A percentile compares a stretch with the other conserved stretches of the same genome.
Conservation (phyloP, 2,113 vertebrate genomes). For the Aphelocoma coerulescens region DNA sequence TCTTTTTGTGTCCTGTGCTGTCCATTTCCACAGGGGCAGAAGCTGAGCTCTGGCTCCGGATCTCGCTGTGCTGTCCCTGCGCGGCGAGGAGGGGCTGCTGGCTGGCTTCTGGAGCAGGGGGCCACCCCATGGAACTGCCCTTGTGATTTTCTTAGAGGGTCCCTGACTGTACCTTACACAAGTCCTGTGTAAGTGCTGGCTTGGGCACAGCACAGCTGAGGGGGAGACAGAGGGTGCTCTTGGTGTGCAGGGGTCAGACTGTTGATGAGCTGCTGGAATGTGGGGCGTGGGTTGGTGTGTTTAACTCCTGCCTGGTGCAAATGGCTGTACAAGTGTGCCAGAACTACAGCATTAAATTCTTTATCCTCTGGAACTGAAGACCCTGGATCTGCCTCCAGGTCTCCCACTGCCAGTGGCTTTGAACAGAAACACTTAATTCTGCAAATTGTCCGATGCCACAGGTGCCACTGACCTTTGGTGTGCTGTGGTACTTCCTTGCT, state of each 20-base stretch:
- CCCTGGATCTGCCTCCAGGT: background rate
- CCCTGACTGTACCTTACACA: background rate
- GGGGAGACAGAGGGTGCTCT: fast-evolving
- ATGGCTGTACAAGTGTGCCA: background rate
- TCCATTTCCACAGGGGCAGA: too few relatives aligned
- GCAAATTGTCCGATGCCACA: fast-evolving
- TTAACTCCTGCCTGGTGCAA: background rate
- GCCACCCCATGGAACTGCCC: background rate
- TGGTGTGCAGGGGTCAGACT: background rate
- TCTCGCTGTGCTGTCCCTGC: fast-evolving
- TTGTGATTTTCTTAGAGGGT: fast-evolving
- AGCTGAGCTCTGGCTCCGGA: background rate
- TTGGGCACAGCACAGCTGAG: fast-evolving
- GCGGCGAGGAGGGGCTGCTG: background rate
- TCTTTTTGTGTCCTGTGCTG: background rate
- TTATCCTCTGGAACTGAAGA: background rate
- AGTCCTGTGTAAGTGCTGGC: fast-evolving
- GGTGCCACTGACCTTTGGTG: background rate
- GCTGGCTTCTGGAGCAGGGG: background rate
- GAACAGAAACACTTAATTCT: background rate
- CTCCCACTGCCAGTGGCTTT: background rate
- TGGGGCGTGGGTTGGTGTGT: fast-evolving
- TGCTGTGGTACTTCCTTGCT: background rate
- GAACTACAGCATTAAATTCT: background rate
- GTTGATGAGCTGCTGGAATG: fast-evolving